Percentiles rank a stretch among this genome's conserved stretches.
These are phyloP conservation scores for Chelonus formosanus DNA, from an alignment of 2,888 invertebrate species.

Conservation along the genomic window DNA sequence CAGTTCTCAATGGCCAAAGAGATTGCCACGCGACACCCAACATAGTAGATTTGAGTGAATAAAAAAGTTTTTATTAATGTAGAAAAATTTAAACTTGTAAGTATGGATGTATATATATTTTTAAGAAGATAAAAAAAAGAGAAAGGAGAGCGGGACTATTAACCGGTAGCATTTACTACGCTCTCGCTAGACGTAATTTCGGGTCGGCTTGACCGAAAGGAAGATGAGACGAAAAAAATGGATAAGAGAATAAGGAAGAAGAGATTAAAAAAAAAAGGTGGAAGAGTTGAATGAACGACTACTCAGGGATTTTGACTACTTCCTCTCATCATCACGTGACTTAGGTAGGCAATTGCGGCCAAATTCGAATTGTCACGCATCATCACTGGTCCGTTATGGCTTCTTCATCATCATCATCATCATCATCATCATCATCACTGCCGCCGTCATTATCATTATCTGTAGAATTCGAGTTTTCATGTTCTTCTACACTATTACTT, in stretches of 20 bases:
- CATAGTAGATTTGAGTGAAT: conserved; percentile 14
- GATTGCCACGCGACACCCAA: too few relatives aligned
- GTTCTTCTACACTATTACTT: too few relatives aligned
- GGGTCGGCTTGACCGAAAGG: conserved; percentile 29
- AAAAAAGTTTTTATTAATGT: conserved; percentile 18
- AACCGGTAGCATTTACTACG: conserved; percentile 40
- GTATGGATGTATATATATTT: not conserved
- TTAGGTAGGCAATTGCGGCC: conserved; percentile 51
- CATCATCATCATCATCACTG: conserved; percentile 23
- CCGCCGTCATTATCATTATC: conserved; percentile 10
- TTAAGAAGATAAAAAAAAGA: conserved; percentile 20
- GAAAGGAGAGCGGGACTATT: conserved; percentile 37
- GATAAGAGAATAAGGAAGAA: conserved; percentile 24
- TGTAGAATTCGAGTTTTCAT: too few relatives aligned
- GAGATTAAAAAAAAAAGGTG: conserved; percentile 17
- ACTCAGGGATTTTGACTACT: conserved; percentile 44
- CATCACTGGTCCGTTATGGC: conserved; percentile 47
- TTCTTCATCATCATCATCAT: conserved; percentile 27
- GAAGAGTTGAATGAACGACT: conserved; percentile 43
- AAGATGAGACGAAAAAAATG: conserved; percentile 25
- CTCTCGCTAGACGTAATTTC: conserved; percentile 39
- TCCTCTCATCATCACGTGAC: conserved; percentile 32
- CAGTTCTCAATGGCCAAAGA: too few relatives aligned
- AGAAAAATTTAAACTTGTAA: conserved; percentile 20
- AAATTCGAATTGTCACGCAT: conserved; percentile 57